Percentiles rank a stretch among this genome's conserved stretches.
These are phyloP conservation scores for Brachionus manjavacas DNA, from an alignment of 1,140 invertebrate genomes.

Conservation along the genomic window DNA sequence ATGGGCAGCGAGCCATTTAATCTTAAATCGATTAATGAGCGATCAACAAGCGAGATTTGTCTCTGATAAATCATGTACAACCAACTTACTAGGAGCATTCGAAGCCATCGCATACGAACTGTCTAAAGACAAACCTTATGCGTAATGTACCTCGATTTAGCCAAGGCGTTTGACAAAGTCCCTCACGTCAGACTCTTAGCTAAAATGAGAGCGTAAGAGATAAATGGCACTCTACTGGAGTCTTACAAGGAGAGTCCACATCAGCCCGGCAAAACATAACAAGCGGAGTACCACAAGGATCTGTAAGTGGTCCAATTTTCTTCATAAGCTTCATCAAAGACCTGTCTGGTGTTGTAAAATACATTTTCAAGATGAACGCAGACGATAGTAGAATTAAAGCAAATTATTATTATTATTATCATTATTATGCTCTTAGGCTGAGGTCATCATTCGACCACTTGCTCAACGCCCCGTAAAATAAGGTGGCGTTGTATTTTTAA, in stretches of 20 bases:
- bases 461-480: too few relatives aligned
- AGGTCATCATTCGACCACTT: too few relatives aligned
- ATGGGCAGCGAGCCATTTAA: too few relatives aligned
- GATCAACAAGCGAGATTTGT: neutral
- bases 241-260: neutral
- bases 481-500: too few relatives aligned
- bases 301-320: neutral
- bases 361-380: too few relatives aligned
- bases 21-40: neutral
- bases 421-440: too few relatives aligned
- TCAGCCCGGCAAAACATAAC: neutral
- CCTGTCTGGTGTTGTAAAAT: neutral
- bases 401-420: too few relatives aligned
- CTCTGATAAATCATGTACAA: neutral
- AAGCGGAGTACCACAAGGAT: neutral
- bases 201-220: neutral
- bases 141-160: neutral
- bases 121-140: neutral
- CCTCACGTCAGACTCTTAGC: neutral
- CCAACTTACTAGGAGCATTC: neutral
- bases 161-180: neutral
- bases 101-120: neutral
- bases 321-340: neutral
- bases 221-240: neutral
- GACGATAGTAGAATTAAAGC: too few relatives aligned